Base-by-base conservation (phyloP, 2,113 vertebrate genomes). In the Orycteropus afer region DNA sequence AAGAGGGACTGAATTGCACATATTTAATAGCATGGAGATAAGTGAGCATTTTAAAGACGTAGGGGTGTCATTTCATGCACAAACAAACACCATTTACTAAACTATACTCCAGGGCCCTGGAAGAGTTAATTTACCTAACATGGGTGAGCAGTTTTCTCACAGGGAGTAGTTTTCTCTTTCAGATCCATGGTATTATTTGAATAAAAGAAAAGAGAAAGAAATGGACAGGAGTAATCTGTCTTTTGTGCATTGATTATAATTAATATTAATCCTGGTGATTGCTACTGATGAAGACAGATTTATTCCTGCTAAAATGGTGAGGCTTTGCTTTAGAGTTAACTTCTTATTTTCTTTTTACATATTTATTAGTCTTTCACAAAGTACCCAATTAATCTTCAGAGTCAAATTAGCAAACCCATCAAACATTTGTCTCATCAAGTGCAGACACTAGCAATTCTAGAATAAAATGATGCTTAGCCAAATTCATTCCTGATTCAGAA, bases 341-440 rank as follows among this genome's bases (percentile, higher is more conserved):
- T 93, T 88, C 69, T 87, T 96, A 95, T 89, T 96, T 96, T 95
- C 25, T 94, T 93, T 97, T 93, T 97, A 94, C 87, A 88, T 97
- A 95, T 97, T 90, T 97, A 95, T 96, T 88, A 96, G 77, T 82
- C 87, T 94, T 96, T 83, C 37, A 93, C 65, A 86, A 91, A 94
- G 73, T 85, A 79, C 34, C 34, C 55, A 0, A 97, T 96, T 96
- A 97, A 94, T 97, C 90, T 96, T 97, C 49, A 83, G 53, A 81
- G 77, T 92, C 88, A 93, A 96, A 96, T 93, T 94, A 97, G 65
- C 77, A 90, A 96, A 45, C 29, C 71, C 81, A 74, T 96, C 91
- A 93, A 79, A 93, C n/a, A 95, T 94, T 65, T 93, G 61, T 77
- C 76, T 96, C 85, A 94, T 93, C 95, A 96, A 94, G 55, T 27